These are phyloP conservation scores for Harpagifer antarcticus DNA, from an alignment of 2,797 vertebrate species.

Conservation along the genomic window DNA sequence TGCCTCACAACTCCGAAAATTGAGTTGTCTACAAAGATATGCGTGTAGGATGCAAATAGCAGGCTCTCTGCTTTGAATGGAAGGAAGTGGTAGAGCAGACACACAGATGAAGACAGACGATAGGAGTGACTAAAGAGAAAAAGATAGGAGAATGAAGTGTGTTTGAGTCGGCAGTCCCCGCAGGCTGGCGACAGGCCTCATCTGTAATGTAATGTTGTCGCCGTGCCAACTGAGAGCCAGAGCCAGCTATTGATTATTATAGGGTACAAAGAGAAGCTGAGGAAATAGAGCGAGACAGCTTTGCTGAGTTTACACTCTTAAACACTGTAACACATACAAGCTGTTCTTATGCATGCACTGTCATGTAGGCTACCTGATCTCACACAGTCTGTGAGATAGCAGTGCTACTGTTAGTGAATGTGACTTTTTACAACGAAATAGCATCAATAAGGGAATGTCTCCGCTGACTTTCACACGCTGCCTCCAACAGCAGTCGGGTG, in stretches of 20 bases:
- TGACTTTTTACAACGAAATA: constrained; percentile 48
- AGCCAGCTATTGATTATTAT: constrained; percentile 67
- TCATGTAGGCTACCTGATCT: constrained; percentile 43
- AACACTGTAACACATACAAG: constrained; percentile 35
- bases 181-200: constrained; percentile 70
- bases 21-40: constrained; percentile 15
- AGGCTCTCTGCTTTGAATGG: constrained; percentile 41
- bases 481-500: constrained; percentile 41
- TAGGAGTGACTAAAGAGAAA: constrained; percentile 29
- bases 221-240: constrained; percentile 61
- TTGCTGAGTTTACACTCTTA: constrained; percentile 75
- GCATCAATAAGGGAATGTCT: constrained; percentile 26
- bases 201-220: constrained; percentile 73
- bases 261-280: constrained; percentile 62
- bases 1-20: not conserved
- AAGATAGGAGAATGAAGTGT: constrained; percentile 40
- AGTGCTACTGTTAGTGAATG: constrained; percentile 29
- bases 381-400: constrained; percentile 8
- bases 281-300: constrained; percentile 70
- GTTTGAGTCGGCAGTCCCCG: constrained; percentile 55
- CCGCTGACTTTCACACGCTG: constrained; percentile 61
- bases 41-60: constrained; percentile 42
- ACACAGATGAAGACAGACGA: constrained; percentile 34
- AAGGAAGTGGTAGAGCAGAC: constrained; percentile 11
- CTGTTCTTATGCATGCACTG: constrained; percentile 27